Evolutionary conservation across 2,113 vertebrate species (phyloP).

Genomic region (Naja naja): DNA sequence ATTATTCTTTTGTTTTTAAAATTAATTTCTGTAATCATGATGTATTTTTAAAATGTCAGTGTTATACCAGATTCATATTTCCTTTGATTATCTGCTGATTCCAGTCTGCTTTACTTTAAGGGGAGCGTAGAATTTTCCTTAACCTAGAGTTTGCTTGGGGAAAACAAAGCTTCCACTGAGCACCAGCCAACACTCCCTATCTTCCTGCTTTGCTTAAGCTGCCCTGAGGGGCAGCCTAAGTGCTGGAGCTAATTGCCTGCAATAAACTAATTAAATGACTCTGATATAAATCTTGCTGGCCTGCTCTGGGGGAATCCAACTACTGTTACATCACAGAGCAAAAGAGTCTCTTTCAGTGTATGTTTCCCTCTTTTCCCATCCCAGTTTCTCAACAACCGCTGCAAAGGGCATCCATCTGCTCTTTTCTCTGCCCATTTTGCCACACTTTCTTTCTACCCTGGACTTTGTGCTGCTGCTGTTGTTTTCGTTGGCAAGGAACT

Average conservation of each 20-base stretch:
- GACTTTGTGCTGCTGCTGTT: background rate
- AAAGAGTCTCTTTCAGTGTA: background rate
- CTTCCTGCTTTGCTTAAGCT: conserved; percentile 21
- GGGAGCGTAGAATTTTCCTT: background rate
- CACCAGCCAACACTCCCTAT: background rate
- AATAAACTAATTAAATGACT: conserved; percentile 53
- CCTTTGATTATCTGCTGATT: background rate
- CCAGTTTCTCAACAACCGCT: conserved; percentile 5
- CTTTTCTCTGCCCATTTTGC: background rate
- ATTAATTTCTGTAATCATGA: background rate
- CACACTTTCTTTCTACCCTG: background rate
- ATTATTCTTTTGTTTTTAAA: background rate
- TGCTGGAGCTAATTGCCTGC: conserved; percentile 63
- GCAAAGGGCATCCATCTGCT: background rate
- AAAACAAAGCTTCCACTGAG: conserved; percentile 13
- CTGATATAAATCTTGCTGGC: conserved; percentile 54
- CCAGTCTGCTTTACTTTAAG: background rate
- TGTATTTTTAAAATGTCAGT: background rate
- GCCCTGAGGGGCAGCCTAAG: conserved; percentile 54
- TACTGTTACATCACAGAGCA: fast-evolving
- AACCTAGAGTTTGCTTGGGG: background rate
- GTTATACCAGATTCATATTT: background rate
- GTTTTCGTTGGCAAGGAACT: background rate
- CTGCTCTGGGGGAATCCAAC: background rate
- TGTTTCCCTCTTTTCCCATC: background rate